These are phyloP conservation scores for Dermatophagoides farinae DNA, from an alignment of 1,140 invertebrate species.

Conservation along the genomic window DNA sequence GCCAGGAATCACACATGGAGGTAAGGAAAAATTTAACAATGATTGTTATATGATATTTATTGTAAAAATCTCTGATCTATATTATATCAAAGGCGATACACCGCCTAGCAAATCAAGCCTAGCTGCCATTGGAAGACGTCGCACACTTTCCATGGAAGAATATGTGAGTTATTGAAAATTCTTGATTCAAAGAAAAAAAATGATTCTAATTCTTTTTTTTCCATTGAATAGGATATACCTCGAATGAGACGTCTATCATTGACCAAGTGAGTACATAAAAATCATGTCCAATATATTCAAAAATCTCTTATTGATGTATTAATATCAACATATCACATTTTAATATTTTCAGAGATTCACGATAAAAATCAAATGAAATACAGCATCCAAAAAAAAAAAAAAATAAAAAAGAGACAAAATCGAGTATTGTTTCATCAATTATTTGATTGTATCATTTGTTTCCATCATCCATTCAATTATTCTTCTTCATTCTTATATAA, in stretches of 20 bases:
- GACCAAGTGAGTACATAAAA: conserved; percentile 10
- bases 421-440: too few species aligned
- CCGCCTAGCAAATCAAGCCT: conserved; percentile 15
- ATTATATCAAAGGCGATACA: conserved; percentile 16
- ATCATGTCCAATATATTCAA: background rate
- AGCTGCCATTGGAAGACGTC: conserved; percentile 21
- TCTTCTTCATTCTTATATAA: too few species aligned
- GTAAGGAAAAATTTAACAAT: conserved; percentile 15
- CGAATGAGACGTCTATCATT: conserved; percentile 18
- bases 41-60: too few species aligned
- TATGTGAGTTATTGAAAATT: conserved; percentile 15
- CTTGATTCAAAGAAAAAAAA: background rate
- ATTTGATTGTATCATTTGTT: too few species aligned
- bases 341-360: background rate
- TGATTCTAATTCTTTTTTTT: background rate
- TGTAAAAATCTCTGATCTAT: too few species aligned
- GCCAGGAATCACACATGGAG: conserved; percentile 20
- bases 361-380: too few species aligned
- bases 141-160: conserved; percentile 23
- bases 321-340: background rate
- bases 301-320: background rate
- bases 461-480: too few species aligned
- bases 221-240: conserved; percentile 16
- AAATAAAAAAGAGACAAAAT: too few species aligned
- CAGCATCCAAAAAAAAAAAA: too few species aligned